These are phyloP conservation scores for Hemitrygon akajei DNA, from an alignment of 2,797 vertebrate species.

Conservation along the genomic window DNA sequence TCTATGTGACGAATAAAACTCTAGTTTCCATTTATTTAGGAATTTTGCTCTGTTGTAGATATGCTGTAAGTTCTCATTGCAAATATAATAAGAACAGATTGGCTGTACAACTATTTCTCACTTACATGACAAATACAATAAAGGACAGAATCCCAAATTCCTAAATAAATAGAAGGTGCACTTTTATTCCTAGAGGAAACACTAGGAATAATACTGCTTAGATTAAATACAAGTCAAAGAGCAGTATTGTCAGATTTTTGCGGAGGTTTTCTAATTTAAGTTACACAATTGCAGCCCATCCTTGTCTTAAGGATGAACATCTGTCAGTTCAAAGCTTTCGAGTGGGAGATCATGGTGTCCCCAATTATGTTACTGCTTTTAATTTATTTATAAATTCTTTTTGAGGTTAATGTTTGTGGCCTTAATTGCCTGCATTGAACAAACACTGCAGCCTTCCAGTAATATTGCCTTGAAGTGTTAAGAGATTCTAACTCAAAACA, in stretches of 20 bases:
- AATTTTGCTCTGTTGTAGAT: no score
- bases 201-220: not conserved
- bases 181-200: not conserved
- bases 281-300: not conserved
- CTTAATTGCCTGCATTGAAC: constrained; percentile 11
- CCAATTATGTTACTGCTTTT: constrained; percentile 19
- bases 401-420: constrained; percentile 16
- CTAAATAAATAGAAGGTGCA: not conserved
- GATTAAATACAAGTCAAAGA: not conserved
- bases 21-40: no score
- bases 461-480: constrained; percentile 28
- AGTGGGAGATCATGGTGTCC: not conserved
- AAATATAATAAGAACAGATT: no score
- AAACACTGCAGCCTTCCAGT: constrained; percentile 24
- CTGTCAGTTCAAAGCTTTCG: constrained; percentile 26
- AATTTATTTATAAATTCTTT: constrained; percentile 25
- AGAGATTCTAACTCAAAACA: constrained; percentile 29
- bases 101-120: no score
- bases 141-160: not conserved
- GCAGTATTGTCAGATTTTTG: constrained; percentile 6
- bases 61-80: no score
- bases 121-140: no score
- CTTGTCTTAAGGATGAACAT: constrained; percentile 7
- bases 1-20: no score
- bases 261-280: constrained; percentile 12